A percentile compares a stretch with the other conserved stretches of the same genome.
These are phyloP conservation scores for Aleiodes sp. DNA, from an alignment of 1,140 invertebrate genomes.

Conservation along the genomic window DNA sequence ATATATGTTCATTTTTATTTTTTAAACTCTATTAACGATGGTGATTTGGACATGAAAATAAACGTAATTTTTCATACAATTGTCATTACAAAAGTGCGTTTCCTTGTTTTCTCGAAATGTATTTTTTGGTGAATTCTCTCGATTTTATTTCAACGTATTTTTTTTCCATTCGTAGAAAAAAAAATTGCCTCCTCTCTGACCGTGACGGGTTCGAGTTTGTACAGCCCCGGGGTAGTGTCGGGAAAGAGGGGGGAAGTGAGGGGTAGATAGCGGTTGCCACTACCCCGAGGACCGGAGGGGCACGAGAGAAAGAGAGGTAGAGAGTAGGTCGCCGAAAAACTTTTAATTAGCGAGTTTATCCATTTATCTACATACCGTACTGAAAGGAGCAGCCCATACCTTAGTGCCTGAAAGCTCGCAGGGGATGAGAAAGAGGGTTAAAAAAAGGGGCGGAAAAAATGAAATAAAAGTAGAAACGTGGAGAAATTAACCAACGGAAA, in stretches of 20 bases:
- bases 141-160: background rate
- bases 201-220: background rate
- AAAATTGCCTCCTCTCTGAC: background rate
- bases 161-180: background rate
- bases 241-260: too few species aligned
- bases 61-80: background rate
- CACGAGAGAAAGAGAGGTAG: background rate
- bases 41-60: too few species aligned
- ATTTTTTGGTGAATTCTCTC: background rate
- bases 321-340: constrained; percentile 37
- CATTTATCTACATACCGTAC: constrained; percentile 48
- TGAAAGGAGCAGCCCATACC: constrained; percentile 43
- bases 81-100: constrained; percentile 20
- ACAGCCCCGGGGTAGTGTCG: background rate
- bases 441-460: background rate
- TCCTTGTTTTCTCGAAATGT: constrained; percentile 9
- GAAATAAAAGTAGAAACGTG: background rate
- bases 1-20: too few species aligned
- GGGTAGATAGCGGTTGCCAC: too few species aligned
- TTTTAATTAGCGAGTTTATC: constrained; percentile 62
- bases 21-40: too few species aligned
- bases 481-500: constrained; percentile 24
- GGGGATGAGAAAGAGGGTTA: background rate
- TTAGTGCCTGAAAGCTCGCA: too few species aligned
- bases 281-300: background rate